phyloP scores from a whole-genome alignment of 2,797 vertebrate species.

The Coracias cyanogaster region DNA sequence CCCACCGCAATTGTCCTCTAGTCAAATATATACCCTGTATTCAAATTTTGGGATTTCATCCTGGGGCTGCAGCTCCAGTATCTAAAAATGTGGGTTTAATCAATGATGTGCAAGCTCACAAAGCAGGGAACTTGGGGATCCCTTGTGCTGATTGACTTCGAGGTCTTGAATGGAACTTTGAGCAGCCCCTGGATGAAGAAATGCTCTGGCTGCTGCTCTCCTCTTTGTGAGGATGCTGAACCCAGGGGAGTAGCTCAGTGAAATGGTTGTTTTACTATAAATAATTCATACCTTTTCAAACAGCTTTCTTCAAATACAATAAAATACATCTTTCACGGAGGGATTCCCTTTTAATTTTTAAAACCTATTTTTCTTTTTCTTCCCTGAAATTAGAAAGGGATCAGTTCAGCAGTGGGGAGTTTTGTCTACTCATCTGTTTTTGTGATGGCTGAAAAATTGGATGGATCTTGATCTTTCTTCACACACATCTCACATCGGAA shows the following conservation, averaged over 20 bases:
- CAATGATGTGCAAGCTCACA: background rate
- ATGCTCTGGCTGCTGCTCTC: background rate
- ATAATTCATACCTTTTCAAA: conserved; percentile 46
- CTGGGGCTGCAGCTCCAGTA: background rate
- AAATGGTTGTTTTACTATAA: conserved; percentile 27
- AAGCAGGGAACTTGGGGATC: background rate
- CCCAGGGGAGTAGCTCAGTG: background rate
- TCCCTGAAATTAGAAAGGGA: background rate
- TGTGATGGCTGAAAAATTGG: conserved; percentile 4
- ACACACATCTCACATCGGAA: background rate
- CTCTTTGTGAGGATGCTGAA: background rate
- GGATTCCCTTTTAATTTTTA: conserved; percentile 32
- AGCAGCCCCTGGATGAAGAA: background rate
- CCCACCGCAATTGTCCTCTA: background rate
- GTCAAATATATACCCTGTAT: background rate
- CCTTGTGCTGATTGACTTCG: background rate
- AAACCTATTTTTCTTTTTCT: background rate
- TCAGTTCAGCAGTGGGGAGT: background rate
- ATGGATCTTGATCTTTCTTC: conserved; percentile 38
- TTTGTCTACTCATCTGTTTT: conserved; percentile 3
- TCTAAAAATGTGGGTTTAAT: background rate
- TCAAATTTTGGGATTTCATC: background rate
- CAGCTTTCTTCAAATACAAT: conserved; percentile 19
- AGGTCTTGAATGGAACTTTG: background rate
- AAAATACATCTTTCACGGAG: background rate